Conservation (phyloP, 2,888 invertebrate genomes). For the Elegia similella region DNA sequence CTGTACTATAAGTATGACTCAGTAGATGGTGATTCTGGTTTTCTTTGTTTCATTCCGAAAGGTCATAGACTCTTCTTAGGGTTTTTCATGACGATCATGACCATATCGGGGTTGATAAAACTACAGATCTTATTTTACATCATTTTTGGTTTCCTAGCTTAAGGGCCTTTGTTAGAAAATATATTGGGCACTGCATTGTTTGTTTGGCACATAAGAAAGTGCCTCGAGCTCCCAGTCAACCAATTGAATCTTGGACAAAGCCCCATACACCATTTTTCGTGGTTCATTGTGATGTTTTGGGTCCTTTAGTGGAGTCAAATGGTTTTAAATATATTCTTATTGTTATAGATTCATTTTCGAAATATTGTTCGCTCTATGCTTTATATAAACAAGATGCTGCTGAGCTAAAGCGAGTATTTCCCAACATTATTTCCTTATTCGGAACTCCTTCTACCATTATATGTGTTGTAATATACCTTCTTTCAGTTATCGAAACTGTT, state of each 20-base stretch:
- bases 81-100: not conserved
- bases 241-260: no score
- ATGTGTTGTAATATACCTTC: no score
- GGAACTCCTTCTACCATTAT: not conserved
- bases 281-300: constrained; percentile 12
- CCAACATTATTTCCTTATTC: not conserved
- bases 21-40: not conserved
- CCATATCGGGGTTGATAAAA: no score
- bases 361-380: not conserved
- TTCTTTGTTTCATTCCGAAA: constrained; percentile 33
- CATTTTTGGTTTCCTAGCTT: no score
- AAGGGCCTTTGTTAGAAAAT: no score
- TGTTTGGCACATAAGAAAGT: no score
- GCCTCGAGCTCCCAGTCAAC: no score
- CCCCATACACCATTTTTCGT: constrained; percentile 18
- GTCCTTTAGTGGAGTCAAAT: not conserved
- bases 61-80: constrained; percentile 32
- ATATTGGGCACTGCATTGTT: no score
- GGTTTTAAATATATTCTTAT: not conserved
- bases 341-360: not conserved
- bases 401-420: not conserved
- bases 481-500: no score
- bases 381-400: not conserved
- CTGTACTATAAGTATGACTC: not conserved
- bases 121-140: no score